Base-by-base conservation (phyloP, 2,888 invertebrate genomes). In the Frankliniella fusca region DNA sequence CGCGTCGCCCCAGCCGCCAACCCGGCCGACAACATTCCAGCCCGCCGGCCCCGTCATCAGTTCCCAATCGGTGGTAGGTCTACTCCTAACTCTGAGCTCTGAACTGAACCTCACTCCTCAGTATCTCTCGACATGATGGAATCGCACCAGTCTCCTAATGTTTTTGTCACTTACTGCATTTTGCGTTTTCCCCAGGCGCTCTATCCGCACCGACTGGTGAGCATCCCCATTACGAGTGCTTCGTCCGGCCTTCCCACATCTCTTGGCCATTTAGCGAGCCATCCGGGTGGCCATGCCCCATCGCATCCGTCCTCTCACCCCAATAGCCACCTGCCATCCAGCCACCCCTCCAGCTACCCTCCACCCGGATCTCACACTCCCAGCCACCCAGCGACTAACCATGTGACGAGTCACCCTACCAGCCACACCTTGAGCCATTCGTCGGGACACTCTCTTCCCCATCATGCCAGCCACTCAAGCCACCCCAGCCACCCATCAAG, bases 1-100 rank as follows among this genome's bases (percentile, higher is more conserved):
- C 70, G 83, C 83, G 50, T 81, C 84, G 27, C 83, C 85, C 48
- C 84, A 84, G 70, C 70, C 70, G 8, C 70, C 70, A 23, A 23
- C 70, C 8, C 23, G 70, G 12, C 23, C 70, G 9, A 76, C 70
- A 8, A 76, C 70, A 12, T 76, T 76, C 70, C 70, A 76, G 70
- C 23, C 70, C 9, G 23, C 70, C 12, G 27, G 70, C 70, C 27
- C 70, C 27, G 27, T 76, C 70, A 54, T 54, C 38, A 38, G 38
- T 54, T 20, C 54, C 15, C 70, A 76, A 23, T 27, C 23, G 27
- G 70, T 76, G 70, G 70, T 70, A 70, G 7, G 70, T 70, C 8
- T 15, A 2, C 1, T 54, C 54, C 15, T 54, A 18, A 38, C 38
- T 38, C 38, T 38, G 5, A 5, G 5, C 38, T 5, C 5, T 3